Percentiles rank a stretch among this genome's conserved stretches.
These are phyloP conservation scores for Coelinius sp. DNA, from an alignment of 2,888 invertebrate genomes.

Conservation along the genomic window DNA sequence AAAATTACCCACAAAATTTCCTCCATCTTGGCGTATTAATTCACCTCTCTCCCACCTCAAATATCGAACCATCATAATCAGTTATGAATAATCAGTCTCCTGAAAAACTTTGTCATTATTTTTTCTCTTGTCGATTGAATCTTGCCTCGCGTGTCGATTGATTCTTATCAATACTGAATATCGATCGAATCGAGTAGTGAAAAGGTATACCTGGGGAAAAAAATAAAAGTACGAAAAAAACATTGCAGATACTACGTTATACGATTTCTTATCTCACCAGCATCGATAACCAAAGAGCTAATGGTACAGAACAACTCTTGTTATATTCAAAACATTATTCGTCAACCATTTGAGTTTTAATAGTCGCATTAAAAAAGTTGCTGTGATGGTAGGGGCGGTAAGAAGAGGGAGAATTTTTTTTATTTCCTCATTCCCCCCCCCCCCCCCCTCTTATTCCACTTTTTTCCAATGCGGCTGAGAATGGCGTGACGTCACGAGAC, in stretches of 20 bases:
- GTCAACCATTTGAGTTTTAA: constrained; percentile 33
- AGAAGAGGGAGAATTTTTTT: neutral
- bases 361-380: constrained; percentile 32
- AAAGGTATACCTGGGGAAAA: neutral
- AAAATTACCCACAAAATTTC: neutral
- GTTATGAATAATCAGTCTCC: neutral
- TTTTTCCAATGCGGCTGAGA: constrained; percentile 20
- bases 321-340: neutral
- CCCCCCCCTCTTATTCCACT: neutral
- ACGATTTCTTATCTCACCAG: constrained; percentile 16
- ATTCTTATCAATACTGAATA: constrained; percentile 29
- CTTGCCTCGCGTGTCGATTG: constrained; percentile 36
- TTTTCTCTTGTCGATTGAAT: constrained; percentile 15
- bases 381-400: neutral
- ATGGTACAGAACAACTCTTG: neutral
- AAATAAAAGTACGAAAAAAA: constrained; percentile 8
- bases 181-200: constrained; percentile 10
- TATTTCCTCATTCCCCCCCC: neutral
- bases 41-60: neutral
- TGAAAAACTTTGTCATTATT: neutral
- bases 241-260: neutral
- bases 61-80: neutral
- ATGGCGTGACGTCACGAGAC: constrained; percentile 43
- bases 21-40: neutral
- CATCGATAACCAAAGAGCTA: neutral